A percentile compares a stretch with the other conserved stretches of the same genome.
Conservation (phyloP, 2,797 vertebrate genomes). For the Synaphobranchus kaupii region DNA sequence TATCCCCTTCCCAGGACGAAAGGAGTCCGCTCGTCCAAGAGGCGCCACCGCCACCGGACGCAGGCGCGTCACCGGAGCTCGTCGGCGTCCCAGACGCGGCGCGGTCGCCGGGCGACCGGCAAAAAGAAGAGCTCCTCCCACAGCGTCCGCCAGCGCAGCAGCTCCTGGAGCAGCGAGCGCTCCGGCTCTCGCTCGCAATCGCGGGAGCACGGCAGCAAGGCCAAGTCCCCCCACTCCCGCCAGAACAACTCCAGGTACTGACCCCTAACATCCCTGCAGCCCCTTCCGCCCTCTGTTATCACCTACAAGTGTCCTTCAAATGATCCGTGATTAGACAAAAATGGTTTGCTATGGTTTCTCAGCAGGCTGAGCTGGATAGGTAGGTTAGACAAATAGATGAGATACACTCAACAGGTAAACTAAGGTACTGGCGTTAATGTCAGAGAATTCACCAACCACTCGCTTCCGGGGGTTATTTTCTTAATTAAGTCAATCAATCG, state of each 20-base stretch:
- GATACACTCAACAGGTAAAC: no score
- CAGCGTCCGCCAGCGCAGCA: slow-evolving; percentile 79
- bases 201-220: slow-evolving; percentile 80
- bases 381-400: no score
- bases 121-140: slow-evolving; percentile 81
- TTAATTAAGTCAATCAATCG: neutral
- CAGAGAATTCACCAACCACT: neutral
- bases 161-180: slow-evolving; percentile 86
- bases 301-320: no score
- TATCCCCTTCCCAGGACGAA: slow-evolving; percentile 70
- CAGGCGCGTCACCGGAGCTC: slow-evolving; percentile 74
- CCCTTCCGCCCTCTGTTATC: no score
- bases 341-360: no score
- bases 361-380: no score
- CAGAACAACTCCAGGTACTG: slow-evolving; percentile 85
- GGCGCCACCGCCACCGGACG: slow-evolving; percentile 69
- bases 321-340: no score
- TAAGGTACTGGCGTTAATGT: slow-evolving; percentile 33
- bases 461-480: neutral
- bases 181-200: slow-evolving; percentile 82
- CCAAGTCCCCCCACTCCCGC: slow-evolving; percentile 82
- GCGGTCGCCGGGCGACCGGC: slow-evolving; percentile 72
- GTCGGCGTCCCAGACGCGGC: slow-evolving; percentile 72
- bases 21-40: slow-evolving; percentile 72
- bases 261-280: no score